Evolutionary conservation across 2,113 vertebrate genomes (phyloP), one percentile per base, ranked within the genome.

Genomic region (Rhinichthys klamathensis): DNA sequence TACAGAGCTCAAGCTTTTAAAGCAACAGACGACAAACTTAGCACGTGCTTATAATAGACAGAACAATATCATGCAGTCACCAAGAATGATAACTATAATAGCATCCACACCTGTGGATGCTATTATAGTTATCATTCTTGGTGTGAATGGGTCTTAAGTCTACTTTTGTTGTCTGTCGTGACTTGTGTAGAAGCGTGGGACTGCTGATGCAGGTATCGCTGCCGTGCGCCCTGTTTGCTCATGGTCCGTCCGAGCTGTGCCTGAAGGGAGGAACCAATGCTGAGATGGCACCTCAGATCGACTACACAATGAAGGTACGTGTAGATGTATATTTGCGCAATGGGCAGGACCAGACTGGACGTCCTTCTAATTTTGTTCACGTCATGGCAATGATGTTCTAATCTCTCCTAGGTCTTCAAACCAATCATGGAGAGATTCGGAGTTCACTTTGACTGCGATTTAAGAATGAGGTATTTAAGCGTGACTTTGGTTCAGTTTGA

Each of bases 281-380:
- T 12, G 98, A 99, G 86, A 99, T 99, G 98, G 98, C 98, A 12
- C 98, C 98, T 13, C 98, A 99, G 93, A 97, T 99, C 23, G 98
- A 99, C 91, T 98, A 99, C 92, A 96, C 96, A 0, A 49, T 96
- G 70, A 96, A 95, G 96, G 96, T 97, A 92, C 84, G 2, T 15
- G 16, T 11, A 30, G 23, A 27, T 0, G 13, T 51, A 18, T 21
- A 2, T 38, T 60, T 78, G 35, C 6, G 0, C 30, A 6, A 3
- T 38, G 16, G 51, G 4, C 35, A 38, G 41, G n/a, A 49, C 44
- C 6, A 16, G 44, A 5, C 1, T 18, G 25, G 16, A 54, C 15
- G 6, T n/a, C 51, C 1, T 8, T n/a, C 11, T 15, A 4, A 8
- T 30, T 58, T 9, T 79, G 54, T 23, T 56, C 54, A 8, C 54